Evolutionary conservation across 2,113 vertebrate species (phyloP).

Genomic region (Naja naja): DNA sequence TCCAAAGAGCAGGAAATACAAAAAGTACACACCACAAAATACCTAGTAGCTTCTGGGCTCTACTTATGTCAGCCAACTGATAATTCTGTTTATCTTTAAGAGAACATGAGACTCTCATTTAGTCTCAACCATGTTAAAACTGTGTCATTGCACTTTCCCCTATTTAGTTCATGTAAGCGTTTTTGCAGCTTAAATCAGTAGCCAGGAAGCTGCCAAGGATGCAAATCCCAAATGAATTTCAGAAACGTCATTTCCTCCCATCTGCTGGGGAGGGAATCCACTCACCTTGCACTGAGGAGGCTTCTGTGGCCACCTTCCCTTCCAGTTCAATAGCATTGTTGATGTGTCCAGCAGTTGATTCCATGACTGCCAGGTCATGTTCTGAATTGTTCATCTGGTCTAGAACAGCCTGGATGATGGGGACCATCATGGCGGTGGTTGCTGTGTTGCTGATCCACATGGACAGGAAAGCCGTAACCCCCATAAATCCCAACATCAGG

Average conservation of each 20-base stretch:
- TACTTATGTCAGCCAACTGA: background rate
- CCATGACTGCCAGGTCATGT: conserved; percentile 40
- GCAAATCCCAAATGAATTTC: background rate
- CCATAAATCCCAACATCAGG: conserved; percentile 95
- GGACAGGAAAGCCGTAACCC: conserved; percentile 90
- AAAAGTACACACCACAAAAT: background rate
- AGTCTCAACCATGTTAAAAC: too few species aligned
- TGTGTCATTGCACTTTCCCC: background rate
- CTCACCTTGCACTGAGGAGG: conserved; percentile 45
- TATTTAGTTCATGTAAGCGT: background rate
- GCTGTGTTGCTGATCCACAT: conserved; percentile 99
- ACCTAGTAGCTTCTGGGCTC: background rate
- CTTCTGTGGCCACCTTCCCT: conserved; percentile 47
- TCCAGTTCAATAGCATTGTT: conserved; percentile 53
- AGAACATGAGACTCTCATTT: background rate
- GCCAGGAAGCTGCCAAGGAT: background rate
- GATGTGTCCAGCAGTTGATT: conserved; percentile 31
- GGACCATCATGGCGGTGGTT: conserved; percentile 96
- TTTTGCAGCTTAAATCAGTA: background rate
- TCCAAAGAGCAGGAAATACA: background rate
- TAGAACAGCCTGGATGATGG: conserved; percentile 91
- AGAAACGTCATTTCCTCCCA: background rate
- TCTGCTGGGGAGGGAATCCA: background rate
- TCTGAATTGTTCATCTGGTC: conserved; percentile 77
- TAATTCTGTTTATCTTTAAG: background rate